Conservation (phyloP, 2,113 vertebrate species). For the Taxidea taxus region DNA sequence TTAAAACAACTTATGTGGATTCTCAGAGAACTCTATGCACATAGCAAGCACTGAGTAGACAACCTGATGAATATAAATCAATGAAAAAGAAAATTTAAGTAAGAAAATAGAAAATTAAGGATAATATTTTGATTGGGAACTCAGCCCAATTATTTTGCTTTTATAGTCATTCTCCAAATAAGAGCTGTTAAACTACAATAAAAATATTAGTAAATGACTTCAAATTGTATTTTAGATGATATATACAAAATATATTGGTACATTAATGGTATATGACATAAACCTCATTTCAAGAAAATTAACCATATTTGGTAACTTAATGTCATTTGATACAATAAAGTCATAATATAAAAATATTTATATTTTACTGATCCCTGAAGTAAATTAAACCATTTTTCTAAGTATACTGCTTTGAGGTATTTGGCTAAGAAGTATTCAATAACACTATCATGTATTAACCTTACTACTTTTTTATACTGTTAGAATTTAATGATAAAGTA, state of each 20-base stretch:
- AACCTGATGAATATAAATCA: neutral
- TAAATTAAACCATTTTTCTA: neutral
- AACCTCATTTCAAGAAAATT: conserved; percentile 30
- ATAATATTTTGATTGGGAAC: neutral
- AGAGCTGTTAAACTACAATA: neutral
- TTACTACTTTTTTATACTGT: neutral
- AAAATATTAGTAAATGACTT: conserved; percentile 5
- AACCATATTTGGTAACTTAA: conserved; percentile 17
- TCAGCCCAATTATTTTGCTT: neutral
- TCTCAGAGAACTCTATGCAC: neutral
- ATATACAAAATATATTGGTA: neutral
- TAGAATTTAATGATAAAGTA: neutral
- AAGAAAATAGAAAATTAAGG: neutral
- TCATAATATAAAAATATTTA: neutral
- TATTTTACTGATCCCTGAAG: neutral
- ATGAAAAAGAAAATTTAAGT: neutral
- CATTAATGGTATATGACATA: neutral
- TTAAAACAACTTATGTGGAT: neutral
- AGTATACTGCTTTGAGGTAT: neutral
- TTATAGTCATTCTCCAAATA: conserved; percentile 24
- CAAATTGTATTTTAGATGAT: neutral
- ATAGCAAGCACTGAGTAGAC: neutral
- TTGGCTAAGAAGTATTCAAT: neutral
- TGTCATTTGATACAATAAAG: neutral
- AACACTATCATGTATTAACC: neutral